These are phyloP conservation scores for Tringa solitaria DNA, from an alignment of 2,113 vertebrate species.

Conservation along the genomic window DNA sequence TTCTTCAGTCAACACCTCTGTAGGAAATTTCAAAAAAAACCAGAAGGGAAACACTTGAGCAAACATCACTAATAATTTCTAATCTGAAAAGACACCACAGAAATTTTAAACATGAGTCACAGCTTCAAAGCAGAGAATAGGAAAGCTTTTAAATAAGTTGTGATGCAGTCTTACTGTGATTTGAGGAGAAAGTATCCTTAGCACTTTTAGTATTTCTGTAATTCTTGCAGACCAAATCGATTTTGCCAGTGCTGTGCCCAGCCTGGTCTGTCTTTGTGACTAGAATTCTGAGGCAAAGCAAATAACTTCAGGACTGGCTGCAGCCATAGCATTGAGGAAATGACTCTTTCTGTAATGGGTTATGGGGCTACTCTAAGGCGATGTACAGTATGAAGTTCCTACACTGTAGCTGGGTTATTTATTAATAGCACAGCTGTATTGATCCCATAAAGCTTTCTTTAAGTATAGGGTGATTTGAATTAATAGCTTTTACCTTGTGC, in stretches of 20 bases:
- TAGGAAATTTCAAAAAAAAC: neutral
- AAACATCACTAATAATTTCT: neutral
- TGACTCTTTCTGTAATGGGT: neutral
- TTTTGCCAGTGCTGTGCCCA: neutral
- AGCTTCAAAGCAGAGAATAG: neutral
- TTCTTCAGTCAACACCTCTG: neutral
- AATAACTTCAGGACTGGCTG: neutral
- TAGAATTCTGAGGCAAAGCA: neutral
- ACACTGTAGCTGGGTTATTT: neutral
- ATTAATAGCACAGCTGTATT: constrained; percentile 32
- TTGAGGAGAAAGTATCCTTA: neutral
- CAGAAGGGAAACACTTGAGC: neutral
- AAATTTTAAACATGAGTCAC: neutral
- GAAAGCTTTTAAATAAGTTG: neutral
- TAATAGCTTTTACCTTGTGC: constrained; percentile 42
- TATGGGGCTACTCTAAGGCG: neutral
- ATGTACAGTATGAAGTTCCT: neutral
- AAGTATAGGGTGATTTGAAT: constrained; percentile 41
- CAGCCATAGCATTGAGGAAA: neutral
- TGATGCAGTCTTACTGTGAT: neutral
- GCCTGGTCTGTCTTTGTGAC: neutral
- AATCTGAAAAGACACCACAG: neutral
- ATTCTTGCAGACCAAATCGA: neutral
- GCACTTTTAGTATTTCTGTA: neutral
- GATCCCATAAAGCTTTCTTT: constrained; percentile 50